Evolutionary conservation across 2,888 invertebrate species (phyloP), one percentile per base, ranked within the genome.

Genomic region (Herminia tarsipennalis): DNA sequence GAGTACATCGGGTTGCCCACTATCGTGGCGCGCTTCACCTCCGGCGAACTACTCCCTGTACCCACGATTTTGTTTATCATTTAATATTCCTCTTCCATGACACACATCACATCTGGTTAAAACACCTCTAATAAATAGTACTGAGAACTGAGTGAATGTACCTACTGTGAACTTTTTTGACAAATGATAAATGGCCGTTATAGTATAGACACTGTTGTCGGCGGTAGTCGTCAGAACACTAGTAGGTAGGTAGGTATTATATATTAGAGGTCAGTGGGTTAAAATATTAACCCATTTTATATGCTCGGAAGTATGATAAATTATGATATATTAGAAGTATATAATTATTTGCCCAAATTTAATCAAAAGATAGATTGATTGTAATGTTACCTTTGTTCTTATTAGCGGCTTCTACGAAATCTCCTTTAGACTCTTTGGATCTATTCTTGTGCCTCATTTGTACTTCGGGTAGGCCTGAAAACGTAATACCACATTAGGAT

Each of bases 1-100:
- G 96, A 95, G 88, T 95, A 97, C 96, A 97, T 97, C 42, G 97
- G 97, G 89, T 97, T 97, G 56, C 96, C 97, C 42, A 97, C 96
- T 70, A 97, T 95, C 41, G 96, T 97, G 36, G 97, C 96, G 69
- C 95, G 94, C 84, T 96, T 96, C 65, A 96, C 94, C 81, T 96
- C 95, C 14, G 93, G 92, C 56, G 93, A 87, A 47, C 68, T 81
- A 74, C 81, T 76, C 27, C 80, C 92, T 90, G 67, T 2, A 49
- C 5, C 27, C 18, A 27, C 16, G 8, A 5, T 21, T 32, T 13
- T 21, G n/a, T 14, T 2, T 16, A n/a, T 29, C 8, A 29, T 3
- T 2, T 12, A 18, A 4, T 1, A 27, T 27, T 12, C 25, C 3
- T 27, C 3, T 4, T 18, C 3, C 20, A 18, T 18, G n/a, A n/a